Evolutionary conservation across 2,888 invertebrate genomes (phyloP).

Genomic region (Epinotia bilunana): DNA sequence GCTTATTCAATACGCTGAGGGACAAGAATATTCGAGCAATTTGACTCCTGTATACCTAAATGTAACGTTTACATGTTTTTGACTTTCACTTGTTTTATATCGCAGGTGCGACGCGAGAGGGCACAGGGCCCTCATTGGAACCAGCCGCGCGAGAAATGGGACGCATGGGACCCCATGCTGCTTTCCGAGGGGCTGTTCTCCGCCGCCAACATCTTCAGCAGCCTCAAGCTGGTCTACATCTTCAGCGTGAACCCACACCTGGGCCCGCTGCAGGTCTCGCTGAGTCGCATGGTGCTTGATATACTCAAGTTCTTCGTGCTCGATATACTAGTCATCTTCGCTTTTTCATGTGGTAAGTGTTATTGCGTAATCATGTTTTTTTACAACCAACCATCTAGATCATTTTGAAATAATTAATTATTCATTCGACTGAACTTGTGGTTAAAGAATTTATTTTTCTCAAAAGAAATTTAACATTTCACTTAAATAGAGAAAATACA

Average conservation of each 20-base stretch:
- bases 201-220: slow-evolving; percentile 98
- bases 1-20: no score
- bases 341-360: slow-evolving; percentile 96
- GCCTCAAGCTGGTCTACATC: slow-evolving; percentile 97
- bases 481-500: no score
- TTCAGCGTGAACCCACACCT: slow-evolving; percentile 99
- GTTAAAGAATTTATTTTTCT: no score
- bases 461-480: no score
- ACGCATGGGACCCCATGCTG: slow-evolving; percentile 99
- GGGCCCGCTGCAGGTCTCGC: slow-evolving; percentile 97
- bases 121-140: slow-evolving; percentile 84
- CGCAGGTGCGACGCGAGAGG: slow-evolving; percentile 90
- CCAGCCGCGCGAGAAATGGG: slow-evolving; percentile 95
- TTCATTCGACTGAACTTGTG: background rate
- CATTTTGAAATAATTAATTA: background rate
- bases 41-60: no score
- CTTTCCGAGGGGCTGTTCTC: slow-evolving; percentile 98
- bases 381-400: background rate
- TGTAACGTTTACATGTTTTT: no score
- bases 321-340: slow-evolving; percentile 95
- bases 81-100: background rate
- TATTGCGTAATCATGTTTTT: background rate
- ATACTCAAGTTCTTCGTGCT: slow-evolving; percentile 98
- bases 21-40: no score
- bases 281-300: slow-evolving; percentile 97